Conservation (phyloP, 2,888 invertebrate genomes). For the Dicycla oo region DNA sequence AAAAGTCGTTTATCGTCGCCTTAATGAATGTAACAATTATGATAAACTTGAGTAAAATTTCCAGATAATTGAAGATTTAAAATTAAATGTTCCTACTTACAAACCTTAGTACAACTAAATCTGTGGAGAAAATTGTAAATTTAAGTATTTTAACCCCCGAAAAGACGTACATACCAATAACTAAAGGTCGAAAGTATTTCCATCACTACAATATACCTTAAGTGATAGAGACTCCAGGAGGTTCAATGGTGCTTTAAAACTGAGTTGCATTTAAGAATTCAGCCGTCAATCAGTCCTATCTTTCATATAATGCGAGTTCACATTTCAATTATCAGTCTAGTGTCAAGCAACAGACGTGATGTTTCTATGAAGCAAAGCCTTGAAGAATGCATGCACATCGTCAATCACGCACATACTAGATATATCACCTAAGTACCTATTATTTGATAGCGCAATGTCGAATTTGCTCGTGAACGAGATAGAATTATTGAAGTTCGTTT, state of each 20-base stretch:
- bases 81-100: background rate
- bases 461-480: slow-evolving; percentile 6
- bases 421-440: slow-evolving; percentile 1
- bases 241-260: too few species aligned
- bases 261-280: background rate
- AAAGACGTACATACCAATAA: too few species aligned
- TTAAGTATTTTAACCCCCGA: background rate
- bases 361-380: slow-evolving; percentile 39
- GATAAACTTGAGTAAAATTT: slow-evolving; percentile 6
- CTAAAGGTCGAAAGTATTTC: background rate
- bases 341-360: slow-evolving; percentile 55
- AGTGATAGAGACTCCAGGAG: background rate
- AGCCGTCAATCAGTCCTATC: slow-evolving; percentile 4
- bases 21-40: slow-evolving; percentile 25
- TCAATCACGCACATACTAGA: slow-evolving; percentile 46
- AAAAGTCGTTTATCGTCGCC: too few species aligned
- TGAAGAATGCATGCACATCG: slow-evolving; percentile 28
- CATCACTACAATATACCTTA: background rate
- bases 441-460: slow-evolving; percentile 14
- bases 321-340: slow-evolving; percentile 47
- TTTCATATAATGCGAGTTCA: slow-evolving; percentile 14
- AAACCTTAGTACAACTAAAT: too few species aligned
- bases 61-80: slow-evolving; percentile 8
- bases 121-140: background rate
- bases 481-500: slow-evolving; percentile 16